Conservation (phyloP, 2,888 invertebrate species). For the Euplexia lucipara region DNA sequence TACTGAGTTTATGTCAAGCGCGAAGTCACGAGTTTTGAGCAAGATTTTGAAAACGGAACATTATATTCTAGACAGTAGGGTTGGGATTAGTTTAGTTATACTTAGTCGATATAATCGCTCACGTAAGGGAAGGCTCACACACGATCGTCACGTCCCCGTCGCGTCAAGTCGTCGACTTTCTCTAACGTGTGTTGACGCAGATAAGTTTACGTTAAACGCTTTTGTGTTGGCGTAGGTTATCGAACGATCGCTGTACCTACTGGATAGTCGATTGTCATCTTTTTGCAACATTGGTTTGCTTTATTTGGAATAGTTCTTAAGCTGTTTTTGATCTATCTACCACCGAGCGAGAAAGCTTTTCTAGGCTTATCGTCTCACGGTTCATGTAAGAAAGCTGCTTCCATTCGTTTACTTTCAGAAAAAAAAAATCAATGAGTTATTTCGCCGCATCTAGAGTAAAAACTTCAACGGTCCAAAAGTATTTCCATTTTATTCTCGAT, state of each 20-base stretch:
- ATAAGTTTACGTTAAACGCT: slow-evolving; percentile 71
- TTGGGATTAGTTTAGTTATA: slow-evolving; percentile 39
- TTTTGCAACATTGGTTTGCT: slow-evolving; percentile 45
- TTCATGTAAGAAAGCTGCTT: too few relatives aligned
- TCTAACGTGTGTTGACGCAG: slow-evolving; percentile 71
- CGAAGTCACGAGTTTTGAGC: slow-evolving; percentile 65
- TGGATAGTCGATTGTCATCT: slow-evolving; percentile 59
- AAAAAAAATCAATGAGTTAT: too few relatives aligned
- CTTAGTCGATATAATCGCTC: slow-evolving; percentile 81
- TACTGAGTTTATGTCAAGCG: slow-evolving; percentile 67
- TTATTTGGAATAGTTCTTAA: slow-evolving; percentile 10
- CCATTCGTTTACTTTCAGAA: too few relatives aligned
- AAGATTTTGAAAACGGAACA: slow-evolving; percentile 49
- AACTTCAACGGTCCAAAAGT: not conserved
- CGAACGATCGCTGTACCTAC: slow-evolving; percentile 63
- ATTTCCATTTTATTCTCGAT: too few relatives aligned
- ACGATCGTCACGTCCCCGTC: slow-evolving; percentile 76
- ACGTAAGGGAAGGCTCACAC: slow-evolving; percentile 80
- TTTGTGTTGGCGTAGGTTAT: slow-evolving; percentile 79
- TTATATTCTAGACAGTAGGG: slow-evolving; percentile 35
- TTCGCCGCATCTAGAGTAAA: too few relatives aligned
- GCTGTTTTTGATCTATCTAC: not conserved
- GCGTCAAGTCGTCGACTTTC: slow-evolving; percentile 73
- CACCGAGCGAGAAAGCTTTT: not conserved
- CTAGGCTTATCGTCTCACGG: too few relatives aligned